Percentiles rank a stretch among this genome's conserved stretches.
Evolutionary conservation across 2,113 vertebrate genomes (phyloP).

Genomic region (Daboia siamensis): DNA sequence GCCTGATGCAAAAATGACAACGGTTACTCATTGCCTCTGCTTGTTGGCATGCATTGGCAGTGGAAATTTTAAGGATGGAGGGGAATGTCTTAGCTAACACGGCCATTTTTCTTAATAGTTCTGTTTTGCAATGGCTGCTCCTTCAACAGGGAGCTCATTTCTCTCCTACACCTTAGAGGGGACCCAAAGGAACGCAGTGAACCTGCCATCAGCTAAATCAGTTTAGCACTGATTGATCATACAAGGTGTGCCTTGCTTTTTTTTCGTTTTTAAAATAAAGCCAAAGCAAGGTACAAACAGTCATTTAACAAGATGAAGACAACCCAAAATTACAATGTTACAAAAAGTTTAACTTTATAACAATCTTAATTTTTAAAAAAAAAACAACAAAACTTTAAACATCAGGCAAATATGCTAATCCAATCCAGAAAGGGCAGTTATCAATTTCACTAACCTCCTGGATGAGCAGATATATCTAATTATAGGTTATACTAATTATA

Average conservation of each 20-base stretch:
- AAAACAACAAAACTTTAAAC: background rate
- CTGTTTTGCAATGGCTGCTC: conserved; percentile 46
- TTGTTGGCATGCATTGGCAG: conserved; percentile 55
- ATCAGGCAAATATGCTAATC: background rate
- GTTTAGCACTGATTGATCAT: background rate
- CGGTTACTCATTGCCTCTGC: conserved; percentile 60
- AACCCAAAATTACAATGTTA: background rate
- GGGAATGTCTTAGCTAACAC: conserved; percentile 55
- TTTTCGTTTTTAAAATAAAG: background rate
- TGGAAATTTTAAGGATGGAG: conserved; percentile 50
- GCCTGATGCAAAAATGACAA: conserved; percentile 59
- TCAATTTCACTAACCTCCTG: background rate
- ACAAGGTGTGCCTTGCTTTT: background rate
- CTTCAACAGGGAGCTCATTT: conserved; percentile 49
- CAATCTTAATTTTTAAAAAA: background rate
- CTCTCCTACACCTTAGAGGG: conserved; percentile 28
- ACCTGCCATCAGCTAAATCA: conserved; percentile 23
- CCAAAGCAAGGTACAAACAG: background rate
- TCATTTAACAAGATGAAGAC: background rate
- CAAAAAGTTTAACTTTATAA: background rate
- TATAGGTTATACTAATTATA: background rate
- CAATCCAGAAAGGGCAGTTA: background rate
- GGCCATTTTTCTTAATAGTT: conserved; percentile 49
- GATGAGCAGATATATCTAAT: background rate
- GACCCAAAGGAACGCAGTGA: conserved; percentile 6